Base-by-base conservation (phyloP, 1,140 invertebrate species). In the Drosophila quadrilineata region DNA sequence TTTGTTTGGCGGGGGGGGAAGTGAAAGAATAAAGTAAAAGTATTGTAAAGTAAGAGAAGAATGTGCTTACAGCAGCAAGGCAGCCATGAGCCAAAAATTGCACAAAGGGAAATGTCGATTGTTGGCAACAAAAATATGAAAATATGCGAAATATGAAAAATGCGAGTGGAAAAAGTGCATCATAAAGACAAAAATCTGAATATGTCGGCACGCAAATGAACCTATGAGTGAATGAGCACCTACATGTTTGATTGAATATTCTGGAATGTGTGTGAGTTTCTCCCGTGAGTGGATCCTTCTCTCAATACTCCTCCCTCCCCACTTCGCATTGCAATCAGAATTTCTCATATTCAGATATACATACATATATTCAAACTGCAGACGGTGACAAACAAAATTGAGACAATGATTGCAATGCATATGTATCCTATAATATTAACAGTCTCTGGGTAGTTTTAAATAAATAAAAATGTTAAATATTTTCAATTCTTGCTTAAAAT, bases 211-310 rank as follows among this genome's bases (percentile, higher is more conserved):
- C 35, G 46, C 65, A 73, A 71, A 79, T 73, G 40, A 73, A 63
- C 57, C 45, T 60, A 67, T 71, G 43, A 84, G 70, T 73, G 59
- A 60, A 73, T 63, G 69, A 66, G 50, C 56, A 50, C 57, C 38
- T 67, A 74, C 43, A 59, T 71, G 66, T 71, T 77, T 84, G 79
- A 82, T 82, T 82, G 77, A 76, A 84, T 70, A n/a, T n/a, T n/a
- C n/a, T n/a, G n/a, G 70, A 54, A 66, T 79, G 54, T 69, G 63
- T 29, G 53, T 33, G n/a, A n/a, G n/a, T n/a, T n/a, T n/a, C n/a
- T n/a, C n/a, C n/a, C n/a, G n/a, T n/a, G n/a, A n/a, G n/a, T n/a
- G n/a, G n/a, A n/a, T n/a, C n/a, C n/a, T n/a, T n/a, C n/a, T n/a
- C n/a, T n/a, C n/a, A n/a, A n/a, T n/a, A n/a, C n/a, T 16, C 3